A percentile compares a stretch with the other conserved stretches of the same genome.
phyloP scores from a whole-genome alignment of 2,888 invertebrate species.

The Parnassius apollo region DNA sequence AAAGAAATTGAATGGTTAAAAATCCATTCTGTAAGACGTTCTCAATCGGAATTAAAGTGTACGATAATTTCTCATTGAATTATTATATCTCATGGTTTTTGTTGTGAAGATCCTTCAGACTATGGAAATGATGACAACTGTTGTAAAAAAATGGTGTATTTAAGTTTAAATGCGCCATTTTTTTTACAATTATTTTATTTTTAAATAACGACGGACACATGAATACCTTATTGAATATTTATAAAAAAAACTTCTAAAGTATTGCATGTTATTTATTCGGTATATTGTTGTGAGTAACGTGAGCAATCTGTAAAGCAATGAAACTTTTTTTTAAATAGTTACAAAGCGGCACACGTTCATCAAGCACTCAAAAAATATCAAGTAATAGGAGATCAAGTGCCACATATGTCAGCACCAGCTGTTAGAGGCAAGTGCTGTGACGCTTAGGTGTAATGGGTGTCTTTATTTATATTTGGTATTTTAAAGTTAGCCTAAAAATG shows the following conservation, averaged over 20 bases:
- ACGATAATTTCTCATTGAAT: background rate
- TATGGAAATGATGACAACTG: too few species aligned
- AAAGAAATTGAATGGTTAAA: too few species aligned
- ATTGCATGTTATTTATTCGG: background rate
- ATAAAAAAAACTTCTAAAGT: background rate
- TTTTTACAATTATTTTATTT: too few species aligned
- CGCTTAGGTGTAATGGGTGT: slow-evolving; percentile 17
- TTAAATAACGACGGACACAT: background rate
- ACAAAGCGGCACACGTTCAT: slow-evolving; percentile 16
- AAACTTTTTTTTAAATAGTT: slow-evolving; percentile 6
- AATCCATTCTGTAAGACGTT: too few species aligned
- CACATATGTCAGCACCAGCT: slow-evolving; percentile 22
- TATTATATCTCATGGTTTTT: background rate
- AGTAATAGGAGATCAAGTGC: slow-evolving; percentile 23
- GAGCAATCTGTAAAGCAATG: too few species aligned
- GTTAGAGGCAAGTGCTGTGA: slow-evolving; percentile 1
- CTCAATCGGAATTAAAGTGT: too few species aligned
- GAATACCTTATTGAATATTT: background rate
- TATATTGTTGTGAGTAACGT: background rate
- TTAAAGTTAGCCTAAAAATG: too few species aligned
- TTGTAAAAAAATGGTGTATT: background rate
- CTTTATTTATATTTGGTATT: slow-evolving; percentile 11
- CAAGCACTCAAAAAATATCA: too few species aligned
- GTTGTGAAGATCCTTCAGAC: background rate
- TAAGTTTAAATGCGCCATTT: too few species aligned